Base-by-base conservation (phyloP, 2,888 invertebrate species). In the Pheosia tremula region DNA sequence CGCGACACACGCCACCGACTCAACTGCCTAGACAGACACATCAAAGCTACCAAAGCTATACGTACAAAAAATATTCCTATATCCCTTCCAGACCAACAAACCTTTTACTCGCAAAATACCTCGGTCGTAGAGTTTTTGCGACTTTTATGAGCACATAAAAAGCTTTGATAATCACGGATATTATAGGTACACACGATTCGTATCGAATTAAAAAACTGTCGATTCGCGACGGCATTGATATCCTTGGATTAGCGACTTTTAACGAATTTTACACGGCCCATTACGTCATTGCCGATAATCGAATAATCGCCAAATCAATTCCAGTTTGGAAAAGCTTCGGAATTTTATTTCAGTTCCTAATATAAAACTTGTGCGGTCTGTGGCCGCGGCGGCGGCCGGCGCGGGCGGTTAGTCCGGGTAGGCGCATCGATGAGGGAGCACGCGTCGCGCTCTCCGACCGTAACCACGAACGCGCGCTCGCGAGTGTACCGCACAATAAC, bases 351-450 rank as follows among this genome's bases (percentile, higher is more conserved):
- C 76, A 83, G 85, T 85, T 83, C 79, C 75, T 83, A 87, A 86
- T 85, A 83, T 86, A 85, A 86, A 84, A 82, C 80, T 85, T 81
- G 82, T 80, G 68, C 68, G 69, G 62, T 68, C 67, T 74, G 71
- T 75, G 79, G 81, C 77, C 73, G 77, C 69, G 70, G 74, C 73
- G 74, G 78, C 66, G 58, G 56, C 66, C 69, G 64, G 62, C 56
- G 59, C 36, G 56, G 60, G 57, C 68, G 62, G 80, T 67, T 86
- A 93, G 93, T 92, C 82, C 82, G 87, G 85, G 85, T 85, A 86
- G 83, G 87, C 88, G 89, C 89, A 82, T 86, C 88, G 87, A 88
- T 87, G 91, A 74, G 83, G 86, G 86, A 81, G 90, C 85, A 91
- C 90, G 91, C 69, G 83, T 77, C 80, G 79, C 81, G 81, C 82